These are phyloP conservation scores for Apis cerana DNA, from an alignment of 1,140 invertebrate genomes.

Conservation along the genomic window DNA sequence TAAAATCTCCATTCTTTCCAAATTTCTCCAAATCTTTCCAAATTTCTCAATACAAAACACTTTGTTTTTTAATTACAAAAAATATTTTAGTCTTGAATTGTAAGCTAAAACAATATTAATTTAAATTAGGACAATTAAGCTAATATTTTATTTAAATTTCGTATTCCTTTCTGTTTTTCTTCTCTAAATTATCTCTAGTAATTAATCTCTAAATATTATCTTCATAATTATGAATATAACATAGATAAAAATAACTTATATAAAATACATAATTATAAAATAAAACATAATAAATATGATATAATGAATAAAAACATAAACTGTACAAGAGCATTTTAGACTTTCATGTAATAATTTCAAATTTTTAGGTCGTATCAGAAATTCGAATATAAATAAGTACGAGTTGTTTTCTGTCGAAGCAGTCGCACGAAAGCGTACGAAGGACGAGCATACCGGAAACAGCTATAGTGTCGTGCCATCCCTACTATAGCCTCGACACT, in stretches of 20 bases:
- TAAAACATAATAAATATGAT: no score
- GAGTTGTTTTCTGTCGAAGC: conserved; percentile 27
- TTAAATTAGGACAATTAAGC: background rate
- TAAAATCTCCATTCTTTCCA: no score
- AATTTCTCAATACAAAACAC: background rate
- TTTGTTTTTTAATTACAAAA: background rate
- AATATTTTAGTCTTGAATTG: background rate
- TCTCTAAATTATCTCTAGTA: background rate
- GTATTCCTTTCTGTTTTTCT: background rate
- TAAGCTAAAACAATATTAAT: background rate
- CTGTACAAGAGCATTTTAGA: no score
- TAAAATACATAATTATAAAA: no score
- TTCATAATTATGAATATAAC: background rate
- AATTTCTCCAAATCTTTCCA: background rate
- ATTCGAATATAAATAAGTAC: background rate
- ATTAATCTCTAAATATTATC: background rate
- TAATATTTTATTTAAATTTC: background rate
- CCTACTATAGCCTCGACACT: conserved; percentile 28
- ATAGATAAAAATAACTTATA: no score
- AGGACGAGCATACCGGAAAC: conserved; percentile 55
- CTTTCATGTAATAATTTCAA: background rate
- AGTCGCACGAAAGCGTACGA: conserved; percentile 37
- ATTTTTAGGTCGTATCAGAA: background rate
- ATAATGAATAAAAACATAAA: no score
- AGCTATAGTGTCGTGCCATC: conserved; percentile 49